phyloP scores from a whole-genome alignment of 1,140 invertebrate genomes.

The Lerema accius region DNA sequence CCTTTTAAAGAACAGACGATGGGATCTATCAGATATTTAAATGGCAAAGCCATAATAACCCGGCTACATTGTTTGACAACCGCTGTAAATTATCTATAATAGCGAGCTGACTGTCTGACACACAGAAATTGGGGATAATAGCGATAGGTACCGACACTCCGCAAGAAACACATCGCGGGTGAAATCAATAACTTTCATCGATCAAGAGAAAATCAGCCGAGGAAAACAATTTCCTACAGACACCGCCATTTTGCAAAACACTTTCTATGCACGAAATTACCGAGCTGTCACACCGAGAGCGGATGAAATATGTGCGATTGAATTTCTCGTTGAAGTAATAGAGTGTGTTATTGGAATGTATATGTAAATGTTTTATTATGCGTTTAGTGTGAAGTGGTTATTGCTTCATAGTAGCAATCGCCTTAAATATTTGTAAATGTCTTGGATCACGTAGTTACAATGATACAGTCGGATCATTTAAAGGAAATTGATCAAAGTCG shows the following conservation, averaged over 20 bases:
- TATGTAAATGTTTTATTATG: too few species aligned
- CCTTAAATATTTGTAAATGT: too few species aligned
- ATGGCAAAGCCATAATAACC: slow-evolving; percentile 7
- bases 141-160: slow-evolving; percentile 5
- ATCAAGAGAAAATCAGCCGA: slow-evolving; percentile 28
- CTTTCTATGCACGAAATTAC: slow-evolving; percentile 38
- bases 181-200: slow-evolving; percentile 38
- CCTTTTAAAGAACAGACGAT: neutral
- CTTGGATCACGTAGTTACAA: too few species aligned
- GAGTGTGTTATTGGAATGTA: too few species aligned
- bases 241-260: slow-evolving; percentile 32
- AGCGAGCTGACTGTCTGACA: slow-evolving; percentile 7
- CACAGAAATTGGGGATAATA: slow-evolving; percentile 23
- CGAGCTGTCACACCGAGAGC: neutral
- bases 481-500: too few species aligned
- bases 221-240: slow-evolving; percentile 38
- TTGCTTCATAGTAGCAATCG: too few species aligned
- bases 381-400: too few species aligned
- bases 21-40: slow-evolving; percentile 2
- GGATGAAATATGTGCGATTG: neutral
- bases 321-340: neutral
- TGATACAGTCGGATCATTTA: too few species aligned
- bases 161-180: slow-evolving; percentile 28
- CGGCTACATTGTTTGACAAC: slow-evolving; percentile 7
- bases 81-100: slow-evolving; percentile 24